Conservation (phyloP, 2,113 vertebrate species). For the Antennarius striatus region DNA sequence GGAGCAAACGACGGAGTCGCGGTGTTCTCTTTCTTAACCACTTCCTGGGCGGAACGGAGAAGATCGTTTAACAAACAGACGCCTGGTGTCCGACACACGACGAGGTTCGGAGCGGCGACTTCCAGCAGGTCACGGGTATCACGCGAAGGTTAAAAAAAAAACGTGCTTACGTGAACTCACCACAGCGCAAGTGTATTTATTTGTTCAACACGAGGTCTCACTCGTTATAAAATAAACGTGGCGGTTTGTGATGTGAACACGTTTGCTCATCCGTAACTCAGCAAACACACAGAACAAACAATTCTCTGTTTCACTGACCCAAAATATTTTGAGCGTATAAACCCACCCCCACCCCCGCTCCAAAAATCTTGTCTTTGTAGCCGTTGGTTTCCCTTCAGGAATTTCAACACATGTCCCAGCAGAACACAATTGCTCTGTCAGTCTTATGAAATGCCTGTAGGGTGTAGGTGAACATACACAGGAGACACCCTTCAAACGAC, state of each 20-base stretch:
- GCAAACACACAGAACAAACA: neutral
- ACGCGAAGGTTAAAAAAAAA: too few relatives aligned
- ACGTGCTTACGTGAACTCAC: too few relatives aligned
- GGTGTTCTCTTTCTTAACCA: slow-evolving; percentile 25
- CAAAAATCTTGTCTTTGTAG: slow-evolving; percentile 25
- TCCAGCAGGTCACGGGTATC: too few relatives aligned
- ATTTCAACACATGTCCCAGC: slow-evolving; percentile 75
- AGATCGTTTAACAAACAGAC: slow-evolving; percentile 57
- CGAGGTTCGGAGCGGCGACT: too few relatives aligned
- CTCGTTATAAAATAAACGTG: too few relatives aligned
- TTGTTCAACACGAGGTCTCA: too few relatives aligned
- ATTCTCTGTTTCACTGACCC: slow-evolving; percentile 11
- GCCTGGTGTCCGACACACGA: neutral
- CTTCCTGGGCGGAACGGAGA: slow-evolving; percentile 80
- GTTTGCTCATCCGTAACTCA: neutral
- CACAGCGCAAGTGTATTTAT: too few relatives aligned
- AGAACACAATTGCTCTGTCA: slow-evolving; percentile 63
- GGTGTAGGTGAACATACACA: slow-evolving; percentile 45
- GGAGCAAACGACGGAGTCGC: neutral
- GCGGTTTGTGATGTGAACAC: too few relatives aligned
- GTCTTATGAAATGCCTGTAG: slow-evolving; percentile 68
- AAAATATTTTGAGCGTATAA: neutral
- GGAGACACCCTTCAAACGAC: slow-evolving; percentile 10
- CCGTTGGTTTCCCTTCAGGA: slow-evolving; percentile 71
- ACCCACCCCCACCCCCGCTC: neutral